Base-by-base conservation (phyloP, 2,888 invertebrate species). In the Oxyscelio sp. region DNA sequence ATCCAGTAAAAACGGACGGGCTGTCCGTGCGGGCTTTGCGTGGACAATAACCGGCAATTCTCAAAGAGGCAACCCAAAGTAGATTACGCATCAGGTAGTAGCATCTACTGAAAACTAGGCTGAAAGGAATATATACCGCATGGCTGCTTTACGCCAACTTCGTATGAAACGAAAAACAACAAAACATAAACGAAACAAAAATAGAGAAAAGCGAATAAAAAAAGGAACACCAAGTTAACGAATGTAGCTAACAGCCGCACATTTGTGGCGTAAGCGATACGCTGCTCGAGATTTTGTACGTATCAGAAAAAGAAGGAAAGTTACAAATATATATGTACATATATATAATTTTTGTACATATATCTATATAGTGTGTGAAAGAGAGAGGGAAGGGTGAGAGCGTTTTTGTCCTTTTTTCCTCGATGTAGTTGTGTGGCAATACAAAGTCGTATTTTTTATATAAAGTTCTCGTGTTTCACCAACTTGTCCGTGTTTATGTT, bases 51-150 rank as follows among this genome's bases (percentile, higher is more conserved):
- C 70, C 48, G 58, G 52, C 31, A 68, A 81, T 78, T 78, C 83
- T 87, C 87, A 88, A 88, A 87, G 86, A 87, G 79, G 84, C 75
- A 80, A 87, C 87, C 87, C 82, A 87, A 89, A 89, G 89, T 90
- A 91, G 90, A 92, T 92, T 92, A 91, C 90, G 89, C 87, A 90
- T 89, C 89, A 68, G 68, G 63, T 70, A 73, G 74, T 40, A 71
- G 59, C 66, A 61, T 31, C 27, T 63, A 61, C 48, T 65, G 75
- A 66, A 79, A 82, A 59, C 63, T 34, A 68, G 70, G 45, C 75
- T 82, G 71, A 82, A 85, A 82, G 78, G 63, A 78, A 73, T 65
- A 71, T 54, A 65, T 24, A 65, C 70, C 19, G 70, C 79, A 63
- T 61, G 48, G 63, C 34, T 85, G 75, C 59, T 83, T 85, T 73